These are phyloP conservation scores for Lutjanus campechanus DNA, from an alignment of 2,797 vertebrate genomes.

Conservation along the genomic window DNA sequence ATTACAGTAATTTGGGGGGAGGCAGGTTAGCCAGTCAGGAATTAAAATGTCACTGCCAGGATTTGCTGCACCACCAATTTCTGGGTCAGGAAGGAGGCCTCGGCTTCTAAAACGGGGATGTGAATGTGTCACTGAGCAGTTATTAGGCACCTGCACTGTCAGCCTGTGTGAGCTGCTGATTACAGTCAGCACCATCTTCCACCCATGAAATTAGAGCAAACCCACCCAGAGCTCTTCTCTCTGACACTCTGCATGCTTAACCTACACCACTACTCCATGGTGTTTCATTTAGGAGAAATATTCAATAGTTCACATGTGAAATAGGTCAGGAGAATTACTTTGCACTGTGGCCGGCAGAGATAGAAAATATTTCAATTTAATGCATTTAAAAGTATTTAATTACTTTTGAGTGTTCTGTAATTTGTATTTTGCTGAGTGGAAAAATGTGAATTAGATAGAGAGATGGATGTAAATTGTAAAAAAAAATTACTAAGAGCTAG, in stretches of 20 bases:
- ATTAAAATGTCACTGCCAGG: conserved; percentile 78
- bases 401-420: too few relatives aligned
- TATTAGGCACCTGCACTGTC: conserved; percentile 87
- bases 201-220: conserved; percentile 72
- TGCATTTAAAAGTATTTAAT: too few relatives aligned
- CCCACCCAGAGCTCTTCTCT: conserved; percentile 27
- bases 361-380: background rate
- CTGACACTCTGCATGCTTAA: conserved; percentile 5
- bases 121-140: conserved; percentile 69
- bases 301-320: background rate
- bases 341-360: too few relatives aligned
- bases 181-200: conserved; percentile 69
- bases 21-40: conserved; percentile 69
- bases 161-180: conserved; percentile 75
- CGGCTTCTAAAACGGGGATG: conserved; percentile 73
- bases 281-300: background rate
- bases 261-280: background rate
- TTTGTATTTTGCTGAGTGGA: too few relatives aligned
- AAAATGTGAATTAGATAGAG: too few relatives aligned
- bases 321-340: background rate
- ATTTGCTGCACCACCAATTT: conserved; percentile 56
- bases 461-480: too few relatives aligned
- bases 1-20: conserved; percentile 83
- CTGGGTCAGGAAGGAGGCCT: conserved; percentile 56
- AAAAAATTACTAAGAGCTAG: too few relatives aligned